Base-by-base conservation (phyloP, 1,140 invertebrate species). In the Diabrotica undecimpunctata region DNA sequence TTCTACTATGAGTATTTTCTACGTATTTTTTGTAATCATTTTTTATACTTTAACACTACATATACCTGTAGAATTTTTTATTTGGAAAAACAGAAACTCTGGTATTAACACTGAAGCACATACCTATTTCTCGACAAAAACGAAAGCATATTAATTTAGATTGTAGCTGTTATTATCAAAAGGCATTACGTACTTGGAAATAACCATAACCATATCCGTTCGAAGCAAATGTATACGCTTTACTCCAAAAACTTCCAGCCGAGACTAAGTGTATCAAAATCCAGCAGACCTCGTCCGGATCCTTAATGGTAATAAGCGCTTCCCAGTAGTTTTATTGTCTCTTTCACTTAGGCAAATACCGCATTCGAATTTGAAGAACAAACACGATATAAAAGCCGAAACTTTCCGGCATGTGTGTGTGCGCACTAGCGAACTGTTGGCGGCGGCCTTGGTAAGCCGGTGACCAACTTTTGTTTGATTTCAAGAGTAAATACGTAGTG, bases 401-500 rank as follows among this genome's bases (percentile, higher is more conserved):
- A 64, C 54, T 64, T 64, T 46, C 9, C 39, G 8, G 54, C 0
- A 25, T 41, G 56, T 35, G 25, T 58, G 10, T 46, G 41, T 46
- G 41, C 41, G 8, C 41, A 46, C 41, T 46, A 46, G 8, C 41
- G 41, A 46, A 55, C n/a, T 55, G 11, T 12, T 10, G 38, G 62
- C 25, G 46, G 62, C 9, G 7, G 38, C 53, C 25, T 25, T 50
- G 61, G 53, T 38, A 14, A 62, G 13, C 61, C 38, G 61, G 50
- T 64, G 53, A 50, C 53, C 62, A 56, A 46, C 54, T 64, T 64
- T 57, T 64, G 62, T 64, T 64, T 64, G 62, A 64, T 56, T 64
- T 56, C 62, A 37, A 35, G 35, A 57, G 41, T 64, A 56, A 64
- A 56, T 57, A 64, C 50, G 60, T 13, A 62, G 54, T 50, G 12